Evolutionary conservation across 2,888 invertebrate genomes (phyloP).

Genomic region (Meliscaeva auricollis): DNA sequence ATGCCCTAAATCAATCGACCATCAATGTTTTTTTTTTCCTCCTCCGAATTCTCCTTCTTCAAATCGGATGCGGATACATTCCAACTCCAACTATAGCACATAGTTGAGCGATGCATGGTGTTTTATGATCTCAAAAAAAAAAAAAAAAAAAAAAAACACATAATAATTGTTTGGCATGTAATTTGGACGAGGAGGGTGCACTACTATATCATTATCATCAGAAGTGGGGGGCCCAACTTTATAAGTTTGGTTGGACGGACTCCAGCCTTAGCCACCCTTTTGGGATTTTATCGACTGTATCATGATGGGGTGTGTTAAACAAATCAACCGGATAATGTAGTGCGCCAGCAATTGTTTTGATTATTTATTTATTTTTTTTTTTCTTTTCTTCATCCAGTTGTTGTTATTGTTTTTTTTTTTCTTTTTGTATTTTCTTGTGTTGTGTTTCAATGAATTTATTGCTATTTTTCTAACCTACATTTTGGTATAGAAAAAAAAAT

Average conservation of each 20-base stretch:
- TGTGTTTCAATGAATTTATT: conserved; percentile 57
- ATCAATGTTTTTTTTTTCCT: conserved; percentile 32
- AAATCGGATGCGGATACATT: conserved; percentile 66
- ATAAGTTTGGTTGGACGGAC: not conserved
- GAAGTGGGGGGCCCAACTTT: not conserved
- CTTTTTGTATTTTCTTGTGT: too few species aligned
- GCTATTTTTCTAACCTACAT: conserved; percentile 71
- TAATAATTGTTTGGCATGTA: conserved; percentile 68
- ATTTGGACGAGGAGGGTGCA: conserved; percentile 39
- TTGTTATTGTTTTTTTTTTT: conserved; percentile 7
- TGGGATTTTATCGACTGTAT: conserved; percentile 71
- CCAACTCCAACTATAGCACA: not conserved
- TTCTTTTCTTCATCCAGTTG: not conserved
- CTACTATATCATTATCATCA: conserved; percentile 52
- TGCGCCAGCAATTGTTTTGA: conserved; percentile 75
- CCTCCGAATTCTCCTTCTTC: conserved; percentile 4
- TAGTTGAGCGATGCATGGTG: conserved; percentile 55
- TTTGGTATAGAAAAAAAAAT: conserved; percentile 2
- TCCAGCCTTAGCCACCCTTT: conserved; percentile 55
- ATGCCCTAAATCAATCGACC: conserved; percentile 73
- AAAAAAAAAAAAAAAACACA: conserved; percentile 6
- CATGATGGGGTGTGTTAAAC: conserved; percentile 69
- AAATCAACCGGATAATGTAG: conserved; percentile 75
- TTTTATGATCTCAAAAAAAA: conserved; percentile 49
- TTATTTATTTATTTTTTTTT: conserved; percentile 35